Base-by-base conservation (phyloP, 2,888 invertebrate species). In the Apodemia hepburni region DNA sequence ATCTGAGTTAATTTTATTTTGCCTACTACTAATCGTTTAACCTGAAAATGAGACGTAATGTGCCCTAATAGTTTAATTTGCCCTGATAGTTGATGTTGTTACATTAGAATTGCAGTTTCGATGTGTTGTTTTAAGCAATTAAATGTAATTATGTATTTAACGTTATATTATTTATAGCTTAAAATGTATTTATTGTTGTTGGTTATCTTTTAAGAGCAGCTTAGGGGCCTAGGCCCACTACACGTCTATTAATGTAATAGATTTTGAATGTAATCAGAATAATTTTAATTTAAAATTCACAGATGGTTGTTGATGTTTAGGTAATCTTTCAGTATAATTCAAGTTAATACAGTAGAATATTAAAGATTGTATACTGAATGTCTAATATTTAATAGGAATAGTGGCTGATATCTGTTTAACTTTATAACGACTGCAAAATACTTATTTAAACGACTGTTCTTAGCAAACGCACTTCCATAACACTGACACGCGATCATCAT, bases 281-380 rank as follows among this genome's bases (percentile, higher is more conserved):
- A 72, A 81, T 81, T 79, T 83, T 79, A 69, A 80, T 87, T 85
- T 83, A 75, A 87, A 84, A 83, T 86, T 88, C 84, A 82, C 90
- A 91, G 89, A 87, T 86, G 86, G 86, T 89, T 88, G 83, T 88
- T 87, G 82, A 85, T 88, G 81, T 82, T 85, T 89, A 85, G 89
- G 89, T 90, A 87, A 84, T 72, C 77, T 80, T 82, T 80, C 73
- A 80, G 80, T 85, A 82, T 79, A 78, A 80, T 85, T 71, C 68
- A 64, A 66, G 63, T 70, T 65, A 65, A 61, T 66, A 62, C 61
- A 60, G 70, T 70, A 69, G 69, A 11, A 66, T 63, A 59, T 62
- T 65, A 65, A 65, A 69, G 67, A 66, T 66, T 71, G 65, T 68
- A 62, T 64, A 66, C 65, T 66, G 66, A 69, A 68, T 69, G 66